Conservation (phyloP, 2,888 invertebrate genomes). For the Conistra vaccinii region DNA sequence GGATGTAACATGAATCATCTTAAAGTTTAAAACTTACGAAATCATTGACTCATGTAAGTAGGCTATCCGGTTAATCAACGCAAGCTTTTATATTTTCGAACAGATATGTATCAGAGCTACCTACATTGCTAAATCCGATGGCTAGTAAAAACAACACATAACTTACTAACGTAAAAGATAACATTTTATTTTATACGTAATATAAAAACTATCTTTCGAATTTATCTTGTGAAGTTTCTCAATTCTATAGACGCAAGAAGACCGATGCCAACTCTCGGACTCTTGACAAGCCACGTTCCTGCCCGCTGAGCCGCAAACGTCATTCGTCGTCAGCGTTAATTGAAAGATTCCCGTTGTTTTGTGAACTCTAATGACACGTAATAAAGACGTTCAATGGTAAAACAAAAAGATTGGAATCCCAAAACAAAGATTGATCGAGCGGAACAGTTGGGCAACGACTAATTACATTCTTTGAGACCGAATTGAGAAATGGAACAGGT, state of each 20-base stretch:
- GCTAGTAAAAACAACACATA: constrained; percentile 26
- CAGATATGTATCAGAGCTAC: constrained; percentile 43
- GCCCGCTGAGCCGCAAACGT: constrained; percentile 75
- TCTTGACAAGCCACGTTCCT: constrained; percentile 62
- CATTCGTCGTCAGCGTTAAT: constrained; percentile 75
- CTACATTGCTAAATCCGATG: constrained; percentile 43
- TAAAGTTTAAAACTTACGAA: constrained; percentile 30
- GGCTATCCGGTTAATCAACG: constrained; percentile 31
- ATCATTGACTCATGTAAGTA: constrained; percentile 37
- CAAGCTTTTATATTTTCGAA: constrained; percentile 39
- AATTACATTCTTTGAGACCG: constrained; percentile 63
- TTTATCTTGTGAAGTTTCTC: constrained; percentile 42
- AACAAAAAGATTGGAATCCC: constrained; percentile 66
- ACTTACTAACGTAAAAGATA: constrained; percentile 17
- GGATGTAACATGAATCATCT: constrained; percentile 55
- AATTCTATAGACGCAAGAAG: constrained; percentile 38
- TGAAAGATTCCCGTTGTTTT: constrained; percentile 71
- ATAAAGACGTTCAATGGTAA: constrained; percentile 70
- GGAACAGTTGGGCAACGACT: constrained; percentile 57
- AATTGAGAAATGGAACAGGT: constrained; percentile 60
- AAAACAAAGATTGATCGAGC: constrained; percentile 65
- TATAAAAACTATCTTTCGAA: constrained; percentile 41
- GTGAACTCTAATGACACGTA: constrained; percentile 65
- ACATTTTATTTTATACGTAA: constrained; percentile 18
- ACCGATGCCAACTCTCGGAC: constrained; percentile 9